Conservation (phyloP, 2,113 vertebrate genomes). For the Protobothrops flavoviridis region DNA sequence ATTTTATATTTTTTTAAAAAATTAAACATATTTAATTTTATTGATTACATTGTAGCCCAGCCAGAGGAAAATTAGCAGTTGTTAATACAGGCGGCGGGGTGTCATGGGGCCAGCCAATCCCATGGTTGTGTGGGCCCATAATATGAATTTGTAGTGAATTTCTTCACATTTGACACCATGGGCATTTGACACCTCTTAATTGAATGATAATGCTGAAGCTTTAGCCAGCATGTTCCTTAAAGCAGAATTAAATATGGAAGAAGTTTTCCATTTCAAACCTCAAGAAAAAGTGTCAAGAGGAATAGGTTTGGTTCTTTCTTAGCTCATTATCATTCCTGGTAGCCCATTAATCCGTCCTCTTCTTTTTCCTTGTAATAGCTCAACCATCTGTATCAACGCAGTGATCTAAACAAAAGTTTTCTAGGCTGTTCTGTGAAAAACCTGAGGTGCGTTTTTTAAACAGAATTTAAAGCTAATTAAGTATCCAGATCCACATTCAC, state of each 20-base stretch:
- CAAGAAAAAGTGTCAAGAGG: no score
- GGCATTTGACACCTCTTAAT: no score
- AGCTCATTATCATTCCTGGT: neutral
- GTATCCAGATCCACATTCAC: neutral
- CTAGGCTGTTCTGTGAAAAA: slow-evolving; percentile 58
- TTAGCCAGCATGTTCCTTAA: neutral
- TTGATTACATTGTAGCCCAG: no score
- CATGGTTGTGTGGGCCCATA: no score
- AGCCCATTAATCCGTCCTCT: neutral
- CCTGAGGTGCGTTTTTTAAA: slow-evolving; percentile 63
- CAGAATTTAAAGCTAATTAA: neutral
- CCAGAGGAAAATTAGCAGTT: no score
- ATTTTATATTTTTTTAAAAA: no score
- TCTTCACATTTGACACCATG: no score
- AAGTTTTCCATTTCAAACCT: neutral
- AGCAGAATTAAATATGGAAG: neutral
- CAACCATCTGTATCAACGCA: slow-evolving; percentile 52
- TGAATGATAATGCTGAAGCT: neutral
- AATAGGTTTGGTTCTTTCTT: neutral
- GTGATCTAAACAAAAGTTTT: slow-evolving; percentile 60
- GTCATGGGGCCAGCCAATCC: no score
- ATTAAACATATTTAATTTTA: no score
- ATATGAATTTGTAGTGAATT: no score
- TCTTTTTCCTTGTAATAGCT: slow-evolving; percentile 63
- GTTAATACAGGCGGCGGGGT: no score